Evolutionary conservation across 2,797 vertebrate genomes (phyloP), one percentile per base, ranked within the genome.

Genomic region (Lagodon rhomboides): DNA sequence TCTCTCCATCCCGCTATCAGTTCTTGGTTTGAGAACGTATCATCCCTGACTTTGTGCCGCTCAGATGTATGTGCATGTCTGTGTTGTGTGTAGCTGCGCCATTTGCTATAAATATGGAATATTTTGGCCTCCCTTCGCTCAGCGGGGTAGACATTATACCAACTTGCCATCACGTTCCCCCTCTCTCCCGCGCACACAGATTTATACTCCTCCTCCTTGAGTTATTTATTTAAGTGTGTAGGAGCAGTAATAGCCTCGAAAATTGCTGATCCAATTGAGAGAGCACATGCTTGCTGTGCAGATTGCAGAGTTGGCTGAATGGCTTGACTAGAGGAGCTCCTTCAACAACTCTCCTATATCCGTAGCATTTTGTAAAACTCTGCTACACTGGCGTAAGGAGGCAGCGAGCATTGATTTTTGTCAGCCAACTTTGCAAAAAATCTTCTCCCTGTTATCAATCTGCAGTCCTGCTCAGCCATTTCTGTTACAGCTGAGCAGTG

Each of bases 161-260:
- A 55, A 54, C 44, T 47, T 62, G 38, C 59, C 34, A 5, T 77
- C 74, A 64, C 66, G 53, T 70, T 60, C 71, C 49, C 47, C 12
- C 44, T 17, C 82, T 61, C 46, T 23, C 58, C 58, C 12, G 17
- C 23, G 5, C 49, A 12, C 80, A 65, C 82, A 83, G 79, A 82
- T 86, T 87, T 77, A 80, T 67, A 51, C 61, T 85, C 75, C 51
- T 75, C 41, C 63, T 85, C 44, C 61, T 73, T 34, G 43, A 69
- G 80, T 91, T 89, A 87, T 87, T 89, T 88, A 77, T 84, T 81
- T 73, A 68, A 80, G 72, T 56, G 77, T 84, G 80, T 73, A 56
- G 74, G 56, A 85, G 83, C 80, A 73, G 84, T 76, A 77, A 85
- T 78, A 58, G 77, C 23, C 59, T 58, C 0, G 68, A 5, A 85